Base-by-base conservation (phyloP, 2,888 invertebrate genomes). In the Sicus ferrugineus region DNA sequence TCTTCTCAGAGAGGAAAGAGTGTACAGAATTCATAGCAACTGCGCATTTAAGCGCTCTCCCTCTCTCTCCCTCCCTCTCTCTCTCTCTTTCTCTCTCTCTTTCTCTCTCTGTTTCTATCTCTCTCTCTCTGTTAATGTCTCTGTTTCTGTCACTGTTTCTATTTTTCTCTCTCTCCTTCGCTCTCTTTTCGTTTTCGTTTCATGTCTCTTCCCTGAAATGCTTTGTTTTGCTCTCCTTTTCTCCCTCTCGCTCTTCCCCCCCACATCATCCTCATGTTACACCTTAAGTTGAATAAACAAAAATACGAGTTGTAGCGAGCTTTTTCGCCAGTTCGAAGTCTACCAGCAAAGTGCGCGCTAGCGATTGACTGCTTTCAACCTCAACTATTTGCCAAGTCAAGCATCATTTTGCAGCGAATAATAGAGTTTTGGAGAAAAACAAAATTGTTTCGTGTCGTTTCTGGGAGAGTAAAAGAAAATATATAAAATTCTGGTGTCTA, bases 321-420 rank as follows among this genome's bases (percentile, higher is more conserved):
- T 78, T 75, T 77, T 73, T 74, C 76, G 75, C 77, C 82, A 81
- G 81, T 81, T 80, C 70, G 72, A 77, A 81, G 77, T 73, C 73
- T 78, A 77, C 77, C 78, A 74, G 76, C 77, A 75, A 77, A 77
- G 77, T 75, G 79, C 73, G 71, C 77, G 83, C 79, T 82, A 75
- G 75, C 14, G 5, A 23, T 26, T 28, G 54, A 14, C 26, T 28
- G 16, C 28, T 54, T 23, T 23, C 26, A 28, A 54, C 23, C 7
- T 9, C 26, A 54, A 54, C 7, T 26, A 14, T 54, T 9, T 54
- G 23, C 54, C 50, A 50, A 50, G 23, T 50, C 38, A 5, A 4
- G 46, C 46, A 46, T 46, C 46, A 14, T 46, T 46, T 9, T 46
- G 6, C n/a, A 16, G 19, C 3, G 46, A 46, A n/a, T n/a, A n/a